Evolutionary conservation across 2,113 vertebrate species (phyloP), one percentile per base, ranked within the genome.

Genomic region (Cygnus buccinator): DNA sequence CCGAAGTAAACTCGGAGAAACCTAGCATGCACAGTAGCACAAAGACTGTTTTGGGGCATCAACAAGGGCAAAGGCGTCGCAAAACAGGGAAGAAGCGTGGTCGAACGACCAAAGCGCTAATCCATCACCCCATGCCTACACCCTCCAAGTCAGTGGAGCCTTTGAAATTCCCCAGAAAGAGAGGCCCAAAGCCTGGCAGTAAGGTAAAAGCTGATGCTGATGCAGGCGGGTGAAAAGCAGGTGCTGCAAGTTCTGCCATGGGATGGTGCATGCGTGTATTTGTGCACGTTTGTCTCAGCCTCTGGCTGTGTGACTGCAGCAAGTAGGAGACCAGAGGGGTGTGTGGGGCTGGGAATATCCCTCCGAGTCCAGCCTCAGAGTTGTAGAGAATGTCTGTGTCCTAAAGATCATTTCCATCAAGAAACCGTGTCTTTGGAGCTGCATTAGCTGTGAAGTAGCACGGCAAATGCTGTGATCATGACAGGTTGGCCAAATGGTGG

Each of bases 101-200:
- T 96, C 99, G 99, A 97, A 97, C 98, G 80, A 97, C 98, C 52
- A 97, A 98, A 98, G 98, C 96, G 97, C 98, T 98, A 97, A 97
- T 96, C 96, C 98, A 98, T 80, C 99, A 99, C 93, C 87, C 95
- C 73, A 94, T 98, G 95, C 98, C 96, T 95, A 91, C 97, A 97
- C 96, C 96, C 96, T 87, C 97, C 94, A 99, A 99, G 96, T 97
- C 97, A 95, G 97, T 98, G 96, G 99, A 99, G 96, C 98, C 99
- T 84, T 97, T 99, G 97, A 99, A 99, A 98, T 98, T 99, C 95
- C 99, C 99, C 96, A 99, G 99, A 98, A 99, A 99, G 97, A 98
- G 99, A 95, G 99, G 99, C 66, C 99, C 99, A 87, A 99, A 99
- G 97, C 99, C 99, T 76, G 99, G 99, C 97, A 99, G 98, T 96